Conservation (phyloP, 1,140 invertebrate species). For the Drosophila orosa region DNA sequence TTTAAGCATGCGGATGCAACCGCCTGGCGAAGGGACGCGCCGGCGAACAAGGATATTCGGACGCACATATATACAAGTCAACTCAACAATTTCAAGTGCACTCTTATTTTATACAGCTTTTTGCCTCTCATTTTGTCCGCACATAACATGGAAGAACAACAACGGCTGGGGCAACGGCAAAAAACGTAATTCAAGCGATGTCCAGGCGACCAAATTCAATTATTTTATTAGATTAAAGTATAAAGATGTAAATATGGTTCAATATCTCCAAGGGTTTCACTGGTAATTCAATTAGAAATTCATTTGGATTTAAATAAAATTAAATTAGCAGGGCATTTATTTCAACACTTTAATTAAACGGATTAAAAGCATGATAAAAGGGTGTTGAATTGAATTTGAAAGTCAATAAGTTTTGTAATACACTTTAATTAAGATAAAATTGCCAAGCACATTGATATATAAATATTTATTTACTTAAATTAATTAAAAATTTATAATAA, state of each 20-base stretch:
- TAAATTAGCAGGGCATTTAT: not conserved
- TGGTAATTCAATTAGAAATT: not conserved
- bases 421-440: too few relatives aligned
- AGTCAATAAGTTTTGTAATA: not conserved
- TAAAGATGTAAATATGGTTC: constrained; percentile 10
- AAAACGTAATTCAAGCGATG: constrained; percentile 12
- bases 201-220: constrained; percentile 16
- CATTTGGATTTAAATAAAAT: not conserved
- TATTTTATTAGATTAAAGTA: constrained; percentile 30
- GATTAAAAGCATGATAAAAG: too few relatives aligned
- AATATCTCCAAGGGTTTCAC: not conserved
- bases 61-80: constrained; percentile 26
- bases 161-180: constrained; percentile 20
- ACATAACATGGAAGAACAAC: constrained; percentile 28
- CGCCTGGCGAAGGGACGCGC: constrained; percentile 8
- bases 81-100: constrained; percentile 79
- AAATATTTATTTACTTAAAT: not conserved
- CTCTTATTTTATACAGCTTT: constrained; percentile 60
- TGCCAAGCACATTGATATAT: not conserved
- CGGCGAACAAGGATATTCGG: constrained; percentile 9
- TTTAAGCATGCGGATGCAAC: constrained; percentile 51
- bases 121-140: constrained; percentile 44
- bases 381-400: too few relatives aligned
- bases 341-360: not conserved
- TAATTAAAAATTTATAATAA: not conserved